Base-by-base conservation (phyloP, 2,888 invertebrate species). In the Thereva nobilitata region DNA sequence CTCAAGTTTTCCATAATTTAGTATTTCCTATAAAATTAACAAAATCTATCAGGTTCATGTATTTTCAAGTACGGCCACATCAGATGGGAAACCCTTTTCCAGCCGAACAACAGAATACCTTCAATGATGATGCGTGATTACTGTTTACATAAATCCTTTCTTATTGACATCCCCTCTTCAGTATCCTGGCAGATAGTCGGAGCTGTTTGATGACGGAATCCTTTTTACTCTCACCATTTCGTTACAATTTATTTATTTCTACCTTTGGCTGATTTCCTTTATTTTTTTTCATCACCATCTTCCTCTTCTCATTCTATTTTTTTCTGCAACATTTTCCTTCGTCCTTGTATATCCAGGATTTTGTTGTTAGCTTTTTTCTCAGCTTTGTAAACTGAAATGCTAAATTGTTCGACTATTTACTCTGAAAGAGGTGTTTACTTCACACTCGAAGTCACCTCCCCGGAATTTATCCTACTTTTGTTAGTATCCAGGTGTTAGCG, bases 381-480 rank as follows among this genome's bases (percentile, higher is more conserved):
- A 61, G 61, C 50, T 61, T 61, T 61, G 50, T 50, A 35, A 23
- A 61, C 49, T 61, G 38, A 50, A 50, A 61, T 61, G 50, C 50
- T 61, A 61, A 61, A 61, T 50, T 61, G 61, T 50, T 61, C 49
- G 61, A 49, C 61, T 61, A 61, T 61, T 61, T 61, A 61, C 61
- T 50, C 50, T 41, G 50, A 61, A 40, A 61, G 61, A 49, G 49
- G 61, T 61, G 61, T 61, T 61, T 61, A 49, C 61, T 61, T 61
- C 61, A 10, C 61, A 61, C 61, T 61, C 41, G 50, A 45, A 23
- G 41, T 49, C 35, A 23, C 61, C 41, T 42, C 5, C 40, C 50
- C 23, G 61, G 37, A 41, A 61, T 23, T 23, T 23, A 50, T 34
- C 50, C 40, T 61, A 23, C 23, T 50, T 40, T 50, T n/a, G 12